phyloP scores from a whole-genome alignment of 2,113 vertebrate genomes.

The Leiothrix lutea region DNA sequence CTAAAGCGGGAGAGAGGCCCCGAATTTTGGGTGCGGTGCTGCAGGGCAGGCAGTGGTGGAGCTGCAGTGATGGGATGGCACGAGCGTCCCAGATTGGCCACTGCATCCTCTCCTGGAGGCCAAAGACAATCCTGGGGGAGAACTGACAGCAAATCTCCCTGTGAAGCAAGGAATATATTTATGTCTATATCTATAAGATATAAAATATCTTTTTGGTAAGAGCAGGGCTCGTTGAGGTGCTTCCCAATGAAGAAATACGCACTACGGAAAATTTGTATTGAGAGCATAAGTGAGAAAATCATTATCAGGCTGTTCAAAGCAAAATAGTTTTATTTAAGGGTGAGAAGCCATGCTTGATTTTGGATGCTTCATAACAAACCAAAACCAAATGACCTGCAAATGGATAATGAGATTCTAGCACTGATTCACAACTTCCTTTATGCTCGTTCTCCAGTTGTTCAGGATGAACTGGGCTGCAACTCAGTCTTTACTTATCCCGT shows the following conservation, averaged over 20 bases:
- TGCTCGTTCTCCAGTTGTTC: neutral
- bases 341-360: accelerated
- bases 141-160: neutral
- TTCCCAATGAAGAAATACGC: neutral
- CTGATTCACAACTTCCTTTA: accelerated
- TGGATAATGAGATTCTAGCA: accelerated
- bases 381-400: neutral
- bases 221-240: accelerated
- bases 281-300: neutral
- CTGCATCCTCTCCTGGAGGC: accelerated
- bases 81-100: neutral
- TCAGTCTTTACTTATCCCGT: neutral
- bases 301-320: neutral
- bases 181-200: no score
- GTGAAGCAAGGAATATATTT: neutral
- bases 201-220: neutral
- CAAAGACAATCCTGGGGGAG: accelerated
- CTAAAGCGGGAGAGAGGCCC: neutral
- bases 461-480: neutral
- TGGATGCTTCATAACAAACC: neutral
- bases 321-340: neutral
- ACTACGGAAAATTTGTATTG: neutral
- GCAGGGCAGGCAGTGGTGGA: accelerated
- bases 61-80: accelerated
- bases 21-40: neutral